Evolutionary conservation across 2,113 vertebrate species (phyloP), one percentile per base, ranked within the genome.

Genomic region (Mobula birostris): DNA sequence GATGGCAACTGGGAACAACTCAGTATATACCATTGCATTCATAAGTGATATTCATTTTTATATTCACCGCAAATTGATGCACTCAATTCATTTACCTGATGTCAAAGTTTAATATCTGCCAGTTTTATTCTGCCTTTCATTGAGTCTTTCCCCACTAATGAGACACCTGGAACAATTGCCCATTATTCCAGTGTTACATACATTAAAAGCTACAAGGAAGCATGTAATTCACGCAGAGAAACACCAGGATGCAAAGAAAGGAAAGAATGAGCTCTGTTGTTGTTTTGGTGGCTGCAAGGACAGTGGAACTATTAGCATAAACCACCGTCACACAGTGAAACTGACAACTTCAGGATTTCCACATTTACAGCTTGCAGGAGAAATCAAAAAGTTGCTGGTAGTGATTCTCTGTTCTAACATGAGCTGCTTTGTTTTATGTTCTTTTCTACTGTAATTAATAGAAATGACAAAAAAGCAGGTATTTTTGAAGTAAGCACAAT

Each of bases 41-140:
- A 95, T 95, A 96, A 97, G 96, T 97, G 96, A 97, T 97, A 97
- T 97, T 97, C 97, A 97, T 96, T 97, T 97, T 97, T 97, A 97
- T 95, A 97, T 96, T 97, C 96, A 96, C 94, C 97, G 97, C 97
- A 97, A 97, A 95, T 95, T 96, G 96, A 96, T 97, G 97, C 97
- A 96, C 96, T 97, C 96, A 96, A 97, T 97, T 97, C 96, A 97
- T 97, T 97, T 97, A 96, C 96, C 97, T 96, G 97, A 97, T 96
- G 97, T 97, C 96, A 97, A 96, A 97, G 97, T 96, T 97, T 96
- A 97, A 96, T 96, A 96, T 97, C 96, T 96, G 96, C 95, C 96
- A 96, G 95, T 96, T 96, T 96, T 96, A 97, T 97, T 95, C 94
- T 96, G 96, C 96, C 97, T 96, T 96, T 97, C 97, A 97, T 98